phyloP scores from a whole-genome alignment of 2,113 vertebrate genomes.

The Actenoides lindsayi region DNA sequence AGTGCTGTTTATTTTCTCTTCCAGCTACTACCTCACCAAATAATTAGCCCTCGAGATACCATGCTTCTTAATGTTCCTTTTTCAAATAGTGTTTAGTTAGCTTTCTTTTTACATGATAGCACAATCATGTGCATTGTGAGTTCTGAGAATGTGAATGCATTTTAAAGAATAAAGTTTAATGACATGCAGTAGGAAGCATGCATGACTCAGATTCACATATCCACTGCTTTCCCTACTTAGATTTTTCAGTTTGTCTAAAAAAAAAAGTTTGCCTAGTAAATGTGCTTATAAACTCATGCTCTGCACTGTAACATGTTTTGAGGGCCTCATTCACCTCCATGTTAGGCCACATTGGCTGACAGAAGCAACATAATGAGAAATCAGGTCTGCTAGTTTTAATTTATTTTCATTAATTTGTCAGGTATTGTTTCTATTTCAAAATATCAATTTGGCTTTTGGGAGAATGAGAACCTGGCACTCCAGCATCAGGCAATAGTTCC shows the following conservation, averaged over 20 bases:
- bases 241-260: not conserved
- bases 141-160: slow-evolving; percentile 3
- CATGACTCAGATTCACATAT: slow-evolving; percentile 33
- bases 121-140: slow-evolving; percentile 45
- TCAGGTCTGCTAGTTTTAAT: not conserved
- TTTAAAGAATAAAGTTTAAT: slow-evolving; percentile 56
- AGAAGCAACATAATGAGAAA: slow-evolving; percentile 4
- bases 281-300: not conserved
- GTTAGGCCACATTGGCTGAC: not conserved
- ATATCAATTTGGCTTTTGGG: not conserved
- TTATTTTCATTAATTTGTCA: not conserved
- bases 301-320: not conserved
- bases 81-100: not conserved
- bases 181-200: not conserved
- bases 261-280: not conserved
- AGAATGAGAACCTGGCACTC: not conserved
- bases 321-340: not conserved
- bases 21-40: not conserved
- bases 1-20: slow-evolving; percentile 20
- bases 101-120: not conserved
- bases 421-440: slow-evolving; percentile 13
- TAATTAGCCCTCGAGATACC: slow-evolving; percentile 8
- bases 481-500: not conserved
- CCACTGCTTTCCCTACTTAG: not conserved
- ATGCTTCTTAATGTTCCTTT: not conserved